phyloP scores from a whole-genome alignment of 2,113 vertebrate species.

The Acanthisitta chloris region DNA sequence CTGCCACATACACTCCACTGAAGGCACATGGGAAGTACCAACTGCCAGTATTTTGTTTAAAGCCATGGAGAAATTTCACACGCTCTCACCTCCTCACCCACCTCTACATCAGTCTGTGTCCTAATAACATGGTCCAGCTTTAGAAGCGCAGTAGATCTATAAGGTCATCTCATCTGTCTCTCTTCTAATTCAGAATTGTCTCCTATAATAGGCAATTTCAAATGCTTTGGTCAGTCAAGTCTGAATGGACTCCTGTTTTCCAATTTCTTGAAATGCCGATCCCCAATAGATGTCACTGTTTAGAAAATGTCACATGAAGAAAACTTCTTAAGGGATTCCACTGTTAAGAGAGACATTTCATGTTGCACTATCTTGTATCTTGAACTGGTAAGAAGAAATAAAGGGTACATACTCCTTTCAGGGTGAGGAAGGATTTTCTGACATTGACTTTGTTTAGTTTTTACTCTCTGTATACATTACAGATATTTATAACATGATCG shows the following conservation, averaged over 20 bases:
- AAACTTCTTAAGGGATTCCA: background rate
- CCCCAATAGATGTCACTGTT: slow-evolving; percentile 29
- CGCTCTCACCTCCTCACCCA: background rate
- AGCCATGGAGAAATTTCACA: background rate
- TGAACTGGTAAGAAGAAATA: background rate
- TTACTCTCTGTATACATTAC: background rate
- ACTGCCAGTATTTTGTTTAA: background rate
- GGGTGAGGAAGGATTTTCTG: background rate
- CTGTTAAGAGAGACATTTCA: background rate
- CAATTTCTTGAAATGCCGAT: background rate
- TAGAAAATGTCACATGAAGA: background rate
- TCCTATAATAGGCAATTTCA: background rate
- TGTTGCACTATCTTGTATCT: background rate
- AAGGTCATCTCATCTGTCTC: background rate
- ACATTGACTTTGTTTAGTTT: background rate
- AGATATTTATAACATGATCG: background rate
- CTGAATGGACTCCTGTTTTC: background rate
- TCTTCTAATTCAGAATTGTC: background rate
- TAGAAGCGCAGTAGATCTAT: background rate
- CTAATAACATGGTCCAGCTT: background rate
- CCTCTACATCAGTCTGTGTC: background rate
- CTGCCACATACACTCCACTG: background rate
- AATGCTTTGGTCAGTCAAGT: background rate
- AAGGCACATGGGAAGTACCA: background rate
- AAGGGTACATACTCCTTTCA: background rate